A percentile compares a stretch with the other conserved stretches of the same genome.
Evolutionary conservation across 2,888 invertebrate genomes (phyloP).

Genomic region (Steromphala cineraria): DNA sequence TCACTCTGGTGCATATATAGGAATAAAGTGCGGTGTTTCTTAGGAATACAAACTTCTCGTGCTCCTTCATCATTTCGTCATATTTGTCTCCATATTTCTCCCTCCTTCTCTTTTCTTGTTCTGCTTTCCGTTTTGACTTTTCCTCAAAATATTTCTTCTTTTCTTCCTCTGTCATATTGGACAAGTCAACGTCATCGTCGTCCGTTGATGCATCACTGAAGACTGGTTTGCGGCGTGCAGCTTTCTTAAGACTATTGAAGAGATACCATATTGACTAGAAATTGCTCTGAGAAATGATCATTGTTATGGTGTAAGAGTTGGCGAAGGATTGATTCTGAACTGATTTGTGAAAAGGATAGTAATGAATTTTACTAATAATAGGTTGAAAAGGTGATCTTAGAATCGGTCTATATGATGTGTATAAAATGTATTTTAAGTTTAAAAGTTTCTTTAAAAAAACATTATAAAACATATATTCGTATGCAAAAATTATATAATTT

Average conservation of each 20-base stretch:
- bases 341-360: too few relatives aligned
- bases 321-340: too few relatives aligned
- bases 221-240: slow-evolving; percentile 29
- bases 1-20: too few relatives aligned
- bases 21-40: not conserved
- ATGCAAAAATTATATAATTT: too few relatives aligned
- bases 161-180: slow-evolving; percentile 74
- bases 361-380: too few relatives aligned
- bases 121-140: slow-evolving; percentile 83
- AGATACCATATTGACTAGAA: not conserved
- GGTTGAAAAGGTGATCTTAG: too few relatives aligned
- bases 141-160: slow-evolving; percentile 66
- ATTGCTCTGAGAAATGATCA: too few relatives aligned
- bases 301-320: too few relatives aligned
- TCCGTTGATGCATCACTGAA: slow-evolving; percentile 60
- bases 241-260: not conserved
- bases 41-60: slow-evolving; percentile 64
- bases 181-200: slow-evolving; percentile 68
- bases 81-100: slow-evolving; percentile 75
- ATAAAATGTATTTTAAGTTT: too few relatives aligned
- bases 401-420: too few relatives aligned
- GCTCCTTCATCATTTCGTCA: slow-evolving; percentile 71
- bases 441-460: too few relatives aligned
- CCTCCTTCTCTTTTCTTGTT: slow-evolving; percentile 79
- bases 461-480: too few relatives aligned